Evolutionary conservation across 2,113 vertebrate genomes (phyloP), one percentile per base, ranked within the genome.

Genomic region (Dryoscopus gambensis): DNA sequence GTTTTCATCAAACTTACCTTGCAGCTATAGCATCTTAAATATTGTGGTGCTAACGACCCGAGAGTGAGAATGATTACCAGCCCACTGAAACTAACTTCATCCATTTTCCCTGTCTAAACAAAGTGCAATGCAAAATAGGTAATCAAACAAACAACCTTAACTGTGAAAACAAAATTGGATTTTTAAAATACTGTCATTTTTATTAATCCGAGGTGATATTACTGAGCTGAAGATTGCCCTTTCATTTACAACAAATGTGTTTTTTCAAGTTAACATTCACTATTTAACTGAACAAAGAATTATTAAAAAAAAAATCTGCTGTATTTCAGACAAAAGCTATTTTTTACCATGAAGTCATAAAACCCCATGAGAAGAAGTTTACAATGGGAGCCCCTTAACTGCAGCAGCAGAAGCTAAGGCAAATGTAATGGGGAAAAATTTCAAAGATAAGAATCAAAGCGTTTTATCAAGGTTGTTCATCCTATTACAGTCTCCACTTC

Each of bases 371-470:
- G n/a, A 94, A 87, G 50, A n/a, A 71, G 52, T 95, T 92, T 96
- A 94, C 82, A 93, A 89, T 76, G 53, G 75, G 33, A 91, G 50
- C 86, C 37, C 67, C 67, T 78, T 77, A 86, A 90, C 68, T 65
- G 77, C 73, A 88, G 53, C 56, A 87, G 69, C 55, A 67, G 49
- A 89, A 84, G 60, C 60, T 47, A 85, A 81, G 60, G 85, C 40
- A 87, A 90, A 89, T 44, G 60, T 75, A 93, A 93, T 46, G 79
- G 37, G 49, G 37, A 81, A 94, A 92, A 67, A 69, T 9, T 84
- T 96, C 87, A 96, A 97, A 97, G 91, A 84, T 79, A 81, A 71
- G 71, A 93, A 97, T 97, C 97, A 93, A 97, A 96, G 90, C 2
- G 0, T 84, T 97, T 92, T 93, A 94, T 94, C 93, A 94, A 94